Evolutionary conservation across 2,888 invertebrate genomes (phyloP).

Genomic region (Xylophagus ater): DNA sequence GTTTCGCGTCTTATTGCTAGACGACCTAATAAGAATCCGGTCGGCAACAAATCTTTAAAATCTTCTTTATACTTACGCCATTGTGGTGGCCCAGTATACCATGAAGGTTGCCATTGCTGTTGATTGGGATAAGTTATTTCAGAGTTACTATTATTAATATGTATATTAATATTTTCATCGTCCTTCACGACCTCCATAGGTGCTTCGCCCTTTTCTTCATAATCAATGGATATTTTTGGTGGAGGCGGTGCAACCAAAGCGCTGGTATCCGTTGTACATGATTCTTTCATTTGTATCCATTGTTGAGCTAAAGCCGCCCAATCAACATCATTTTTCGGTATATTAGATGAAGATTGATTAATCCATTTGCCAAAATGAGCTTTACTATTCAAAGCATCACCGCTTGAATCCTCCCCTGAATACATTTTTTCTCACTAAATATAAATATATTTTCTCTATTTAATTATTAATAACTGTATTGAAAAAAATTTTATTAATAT

Average conservation of each 20-base stretch:
- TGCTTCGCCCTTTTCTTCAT: slow-evolving; percentile 66
- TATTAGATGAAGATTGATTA: slow-evolving; percentile 65
- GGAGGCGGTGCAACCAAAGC: slow-evolving; percentile 48
- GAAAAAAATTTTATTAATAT: no score
- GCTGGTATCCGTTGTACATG: slow-evolving; percentile 31
- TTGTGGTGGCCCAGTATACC: slow-evolving; percentile 12
- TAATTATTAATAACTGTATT: no score
- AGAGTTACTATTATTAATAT: neutral
- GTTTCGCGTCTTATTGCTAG: no score
- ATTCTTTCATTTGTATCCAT: slow-evolving; percentile 93
- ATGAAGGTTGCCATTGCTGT: slow-evolving; percentile 11
- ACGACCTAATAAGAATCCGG: no score
- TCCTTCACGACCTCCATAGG: slow-evolving; percentile 78
- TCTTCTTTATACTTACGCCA: slow-evolving; percentile 10
- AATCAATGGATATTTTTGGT: slow-evolving; percentile 25
- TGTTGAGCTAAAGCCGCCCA: slow-evolving; percentile 95
- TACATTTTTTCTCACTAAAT: slow-evolving; percentile 24
- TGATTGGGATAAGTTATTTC: slow-evolving; percentile 6
- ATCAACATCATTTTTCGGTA: slow-evolving; percentile 79
- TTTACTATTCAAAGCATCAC: slow-evolving; percentile 37
- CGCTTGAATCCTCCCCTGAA: slow-evolving; percentile 31
- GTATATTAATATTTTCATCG: slow-evolving; percentile 36
- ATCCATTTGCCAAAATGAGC: slow-evolving; percentile 56
- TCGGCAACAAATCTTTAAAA: no score
- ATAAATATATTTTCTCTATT: neutral